Evolutionary conservation across 2,888 invertebrate species (phyloP), one percentile per base, ranked within the genome.

Genomic region (Endomychus coccineus): DNA sequence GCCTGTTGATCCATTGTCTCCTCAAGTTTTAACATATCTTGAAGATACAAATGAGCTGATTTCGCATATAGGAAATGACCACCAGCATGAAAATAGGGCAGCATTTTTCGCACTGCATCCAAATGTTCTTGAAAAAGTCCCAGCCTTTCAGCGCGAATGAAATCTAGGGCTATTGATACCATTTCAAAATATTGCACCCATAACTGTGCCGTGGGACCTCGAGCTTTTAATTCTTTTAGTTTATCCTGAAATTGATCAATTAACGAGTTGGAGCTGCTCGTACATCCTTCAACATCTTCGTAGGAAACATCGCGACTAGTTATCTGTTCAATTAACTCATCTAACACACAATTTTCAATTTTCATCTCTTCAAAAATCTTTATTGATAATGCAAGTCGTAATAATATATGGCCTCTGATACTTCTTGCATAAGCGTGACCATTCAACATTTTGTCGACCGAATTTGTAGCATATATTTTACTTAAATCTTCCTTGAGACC

Each of bases 61-160:
- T 55, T 58, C 4, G 56, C 57, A 49, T 60, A 61, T 4, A 46
- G 32, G 29, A 59, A 58, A 48, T 66, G 58, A 16, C 63, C 62
- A 42, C 32, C 24, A 4, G 58, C 56, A 40, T 62, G 54, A 47
- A 59, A 61, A 56, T 55, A 54, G 2, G 58, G 57, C 16, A 62
- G 51, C 56, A 59, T 62, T 55, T 46, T 42, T 46, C 54, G 21
- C 15, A 54, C 44, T 42, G 36, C 22, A 52, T 52, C 33, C 16
- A 61, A 37, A 52, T 63, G 59, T 34, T 35, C 45, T 44, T 53
- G 6, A 5, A 17, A 49, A 45, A 34, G 17, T 21, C 51, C 56
- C 29, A 49, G 19, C 22, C 56, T 42, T 46, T 54, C 54, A 41
- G 56, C 55, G 14, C 47, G 36, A 33, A 56, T 45, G 36, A 47